Percentiles rank a stretch among this genome's conserved stretches.
Evolutionary conservation across 2,113 vertebrate species (phyloP).

Genomic region (Lutjanus erythropterus): DNA sequence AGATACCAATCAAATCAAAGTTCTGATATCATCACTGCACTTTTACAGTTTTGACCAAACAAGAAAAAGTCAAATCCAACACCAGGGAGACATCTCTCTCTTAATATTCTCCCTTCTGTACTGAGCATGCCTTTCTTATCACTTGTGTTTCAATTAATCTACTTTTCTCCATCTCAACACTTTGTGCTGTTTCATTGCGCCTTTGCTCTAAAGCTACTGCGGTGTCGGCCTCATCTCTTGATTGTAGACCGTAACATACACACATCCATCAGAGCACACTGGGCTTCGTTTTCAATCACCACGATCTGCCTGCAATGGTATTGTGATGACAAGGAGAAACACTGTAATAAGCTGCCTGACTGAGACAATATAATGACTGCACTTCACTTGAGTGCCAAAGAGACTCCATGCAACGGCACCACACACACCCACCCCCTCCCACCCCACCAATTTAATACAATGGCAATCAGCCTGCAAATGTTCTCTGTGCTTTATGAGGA

Average conservation of each 20-base stretch:
- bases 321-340: slow-evolving; percentile 37
- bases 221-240: background rate
- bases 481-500: slow-evolving; percentile 18
- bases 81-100: background rate
- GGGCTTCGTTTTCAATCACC: slow-evolving; percentile 50
- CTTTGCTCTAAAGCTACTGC: background rate
- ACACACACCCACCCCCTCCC: background rate
- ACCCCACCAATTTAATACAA: slow-evolving; percentile 20
- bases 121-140: background rate
- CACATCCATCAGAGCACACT: slow-evolving; percentile 17
- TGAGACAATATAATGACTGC: slow-evolving; percentile 50
- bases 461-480: slow-evolving; percentile 25
- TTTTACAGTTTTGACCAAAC: no score
- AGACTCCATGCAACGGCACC: background rate
- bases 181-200: background rate
- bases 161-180: background rate
- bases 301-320: slow-evolving; percentile 15
- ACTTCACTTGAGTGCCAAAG: slow-evolving; percentile 40
- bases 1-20: background rate
- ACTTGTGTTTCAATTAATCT: background rate
- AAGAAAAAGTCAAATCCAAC: background rate
- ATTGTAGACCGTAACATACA: background rate
- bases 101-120: background rate
- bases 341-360: slow-evolving; percentile 47
- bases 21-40: no score